Evolutionary conservation across 2,113 vertebrate genomes (phyloP), one percentile per base, ranked within the genome.

Genomic region (Elaphurus davidianus): DNA sequence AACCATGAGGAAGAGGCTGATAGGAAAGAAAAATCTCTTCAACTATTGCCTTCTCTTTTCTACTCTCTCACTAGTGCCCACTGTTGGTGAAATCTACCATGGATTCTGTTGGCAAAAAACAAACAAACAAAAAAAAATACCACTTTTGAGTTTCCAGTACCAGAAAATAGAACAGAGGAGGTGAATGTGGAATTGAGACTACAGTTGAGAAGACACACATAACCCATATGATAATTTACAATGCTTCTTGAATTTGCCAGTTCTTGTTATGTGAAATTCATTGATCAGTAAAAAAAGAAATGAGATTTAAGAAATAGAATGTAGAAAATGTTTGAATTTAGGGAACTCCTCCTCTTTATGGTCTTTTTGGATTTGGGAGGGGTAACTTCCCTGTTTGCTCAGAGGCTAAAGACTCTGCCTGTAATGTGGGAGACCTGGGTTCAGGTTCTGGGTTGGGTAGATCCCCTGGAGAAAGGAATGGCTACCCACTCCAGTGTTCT

Each of bases 381-480:
- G 6, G 7, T 11, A 7, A 71, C 2, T 71, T 40, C n/a, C 67
- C 67, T 71, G n/a, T 36, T 71, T 21, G 5, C 10, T 23, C 67
- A 23, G n/a, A 40, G n/a, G 67, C n/a, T 21, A 40, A 36, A 71
- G n/a, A 71, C n/a, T 60, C 59, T 71, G n/a, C 10, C 67, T 40
- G n/a, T 23, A 71, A 71, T 71, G n/a, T 40, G 67, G n/a, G 19
- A 71, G 19, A 71, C 19, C n/a, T 23, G 19, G n/a, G 67, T 40
- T 71, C n/a, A 40, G n/a, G 11, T 8, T 12, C n/a, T 0, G 0
- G 10, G 10, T 71, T 36, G 21, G 19, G n/a, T 40, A 71, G n/a
- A 71, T 71, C 19, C 10, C 67, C 9, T 71, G n/a, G 67, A 71
- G 10, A 40, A 71, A 71, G n/a, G n/a, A 23, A 71, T 11, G 9